These are phyloP conservation scores for Notothenia rossii DNA, from an alignment of 2,113 vertebrate species.

Conservation along the genomic window DNA sequence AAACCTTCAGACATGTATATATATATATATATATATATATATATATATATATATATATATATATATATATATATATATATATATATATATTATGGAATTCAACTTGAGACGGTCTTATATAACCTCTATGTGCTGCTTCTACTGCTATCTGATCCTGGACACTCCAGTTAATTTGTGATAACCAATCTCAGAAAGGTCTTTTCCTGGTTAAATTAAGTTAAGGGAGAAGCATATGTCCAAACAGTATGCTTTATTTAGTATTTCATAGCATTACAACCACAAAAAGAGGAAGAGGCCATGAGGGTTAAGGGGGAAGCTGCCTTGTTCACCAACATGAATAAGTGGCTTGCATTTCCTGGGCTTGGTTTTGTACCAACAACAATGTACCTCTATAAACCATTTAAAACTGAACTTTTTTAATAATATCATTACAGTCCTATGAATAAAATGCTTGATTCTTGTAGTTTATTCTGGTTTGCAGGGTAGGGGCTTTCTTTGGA, in stretches of 20 bases:
- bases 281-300: constrained; percentile 7
- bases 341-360: not conserved
- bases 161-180: not conserved
- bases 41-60: not conserved
- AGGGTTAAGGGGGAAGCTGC: not conserved
- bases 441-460: not conserved
- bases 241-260: not conserved
- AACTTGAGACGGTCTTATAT: not conserved
- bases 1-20: not conserved
- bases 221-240: not conserved
- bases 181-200: not conserved
- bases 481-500: too few species aligned
- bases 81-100: not conserved
- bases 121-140: not conserved
- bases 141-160: not conserved
- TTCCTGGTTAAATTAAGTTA: not conserved
- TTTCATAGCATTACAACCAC: constrained; percentile 3
- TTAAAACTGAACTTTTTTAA: not conserved
- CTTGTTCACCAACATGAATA: constrained; percentile 11
- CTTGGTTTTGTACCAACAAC: constrained; percentile 7
- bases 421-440: not conserved
- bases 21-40: too few species aligned
- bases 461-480: not conserved
- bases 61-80: too few species aligned
- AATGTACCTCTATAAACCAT: not conserved